Percentiles rank a stretch among this genome's conserved stretches.
Evolutionary conservation across 2,797 vertebrate genomes (phyloP).

Genomic region (Parauchenoglanis ngamensis): DNA sequence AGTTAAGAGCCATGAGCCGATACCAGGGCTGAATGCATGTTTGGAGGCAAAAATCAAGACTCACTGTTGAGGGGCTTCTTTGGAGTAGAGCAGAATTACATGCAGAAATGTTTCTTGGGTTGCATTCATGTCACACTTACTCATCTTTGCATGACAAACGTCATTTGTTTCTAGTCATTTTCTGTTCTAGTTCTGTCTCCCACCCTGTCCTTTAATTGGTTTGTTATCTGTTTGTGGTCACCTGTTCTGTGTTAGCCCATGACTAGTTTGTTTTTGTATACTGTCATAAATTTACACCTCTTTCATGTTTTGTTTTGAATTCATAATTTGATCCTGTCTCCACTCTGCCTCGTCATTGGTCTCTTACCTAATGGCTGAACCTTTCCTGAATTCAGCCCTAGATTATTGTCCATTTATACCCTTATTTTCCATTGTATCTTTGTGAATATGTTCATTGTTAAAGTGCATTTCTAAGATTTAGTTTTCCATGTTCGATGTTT

Average conservation of each 20-base stretch:
- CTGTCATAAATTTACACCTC: background rate
- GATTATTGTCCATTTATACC: background rate
- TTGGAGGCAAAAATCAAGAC: conserved; percentile 48
- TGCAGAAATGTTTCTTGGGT: background rate
- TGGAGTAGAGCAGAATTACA: background rate
- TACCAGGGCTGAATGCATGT: conserved; percentile 47
- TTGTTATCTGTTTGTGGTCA: background rate
- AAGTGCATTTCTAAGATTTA: background rate
- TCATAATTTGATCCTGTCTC: background rate
- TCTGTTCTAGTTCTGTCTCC: background rate
- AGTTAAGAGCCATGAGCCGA: conserved; percentile 58
- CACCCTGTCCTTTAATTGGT: background rate
- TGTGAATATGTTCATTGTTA: background rate
- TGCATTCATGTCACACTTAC: background rate
- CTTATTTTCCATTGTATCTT: background rate
- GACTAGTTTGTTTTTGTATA: background rate
- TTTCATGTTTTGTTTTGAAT: background rate
- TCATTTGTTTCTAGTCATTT: background rate
- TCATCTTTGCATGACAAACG: too few species aligned
- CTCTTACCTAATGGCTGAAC: background rate
- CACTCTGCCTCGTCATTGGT: background rate
- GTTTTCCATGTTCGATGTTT: background rate
- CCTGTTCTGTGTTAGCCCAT: background rate
- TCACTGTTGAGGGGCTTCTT: background rate
- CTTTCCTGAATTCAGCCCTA: background rate